phyloP scores from a whole-genome alignment of 1,140 invertebrate genomes.

The Trichomalopsis sarcophagae region DNA sequence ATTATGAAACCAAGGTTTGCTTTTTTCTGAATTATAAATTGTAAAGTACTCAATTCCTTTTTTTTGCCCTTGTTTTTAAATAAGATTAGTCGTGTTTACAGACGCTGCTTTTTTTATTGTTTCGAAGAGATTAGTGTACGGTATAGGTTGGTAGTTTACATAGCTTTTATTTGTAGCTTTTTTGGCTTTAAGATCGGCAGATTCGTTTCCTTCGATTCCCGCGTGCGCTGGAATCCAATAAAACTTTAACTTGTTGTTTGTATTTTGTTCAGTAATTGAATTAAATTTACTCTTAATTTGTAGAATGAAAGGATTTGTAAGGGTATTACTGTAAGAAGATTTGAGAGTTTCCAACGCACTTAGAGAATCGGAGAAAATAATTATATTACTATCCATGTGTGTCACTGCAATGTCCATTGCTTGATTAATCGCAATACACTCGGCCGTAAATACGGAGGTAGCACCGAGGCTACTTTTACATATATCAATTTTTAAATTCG shows the following conservation, averaged over 20 bases:
- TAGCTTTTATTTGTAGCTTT: no score
- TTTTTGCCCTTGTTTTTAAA: background rate
- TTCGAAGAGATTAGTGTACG: background rate
- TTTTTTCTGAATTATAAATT: no score
- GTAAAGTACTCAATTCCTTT: background rate
- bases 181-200: no score
- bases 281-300: background rate
- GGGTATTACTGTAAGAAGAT: background rate
- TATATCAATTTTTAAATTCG: background rate
- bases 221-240: no score
- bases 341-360: background rate
- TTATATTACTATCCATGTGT: background rate
- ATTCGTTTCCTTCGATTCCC: no score
- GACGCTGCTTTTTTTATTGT: background rate
- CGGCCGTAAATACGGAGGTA: background rate
- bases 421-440: no score
- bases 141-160: background rate
- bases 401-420: background rate
- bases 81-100: background rate
- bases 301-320: background rate
- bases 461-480: background rate
- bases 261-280: background rate
- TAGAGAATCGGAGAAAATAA: constrained; percentile 4
- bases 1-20: no score
- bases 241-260: background rate